A percentile compares a stretch with the other conserved stretches of the same genome.
These are phyloP conservation scores for Dufourea novaeangliae DNA, from an alignment of 1,140 invertebrate species.

Conservation along the genomic window DNA sequence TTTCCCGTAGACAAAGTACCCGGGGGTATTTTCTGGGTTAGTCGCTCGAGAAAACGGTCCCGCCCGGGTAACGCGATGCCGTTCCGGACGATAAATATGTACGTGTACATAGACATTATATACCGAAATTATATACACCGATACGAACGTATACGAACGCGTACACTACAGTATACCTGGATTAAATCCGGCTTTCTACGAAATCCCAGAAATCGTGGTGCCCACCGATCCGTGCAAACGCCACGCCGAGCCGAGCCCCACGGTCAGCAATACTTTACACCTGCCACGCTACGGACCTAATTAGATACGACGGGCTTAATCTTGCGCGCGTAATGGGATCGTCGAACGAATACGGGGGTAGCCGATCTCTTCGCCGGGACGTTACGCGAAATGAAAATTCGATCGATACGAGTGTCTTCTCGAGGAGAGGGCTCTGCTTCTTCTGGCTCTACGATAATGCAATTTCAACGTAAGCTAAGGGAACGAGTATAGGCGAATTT, in stretches of 20 bases:
- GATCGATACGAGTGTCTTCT: neutral
- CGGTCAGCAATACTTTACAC: slow-evolving; percentile 48
- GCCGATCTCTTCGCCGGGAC: neutral
- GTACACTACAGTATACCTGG: neutral
- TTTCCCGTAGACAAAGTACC: slow-evolving; percentile 47
- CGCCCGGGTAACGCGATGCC: slow-evolving; percentile 11
- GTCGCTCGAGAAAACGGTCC: slow-evolving; percentile 47
- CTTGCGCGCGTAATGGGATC: slow-evolving; percentile 12
- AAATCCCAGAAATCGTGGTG: slow-evolving; percentile 56
- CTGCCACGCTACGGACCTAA: slow-evolving; percentile 41
- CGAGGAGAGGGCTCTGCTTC: too few species aligned
- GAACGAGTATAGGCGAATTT: too few species aligned
- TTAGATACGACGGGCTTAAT: slow-evolving; percentile 48
- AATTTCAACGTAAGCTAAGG: too few species aligned
- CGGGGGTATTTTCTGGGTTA: slow-evolving; percentile 61
- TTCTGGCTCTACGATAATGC: too few species aligned
- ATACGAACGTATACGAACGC: neutral
- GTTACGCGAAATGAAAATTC: neutral
- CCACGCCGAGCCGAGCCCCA: neutral
- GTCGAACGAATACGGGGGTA: slow-evolving; percentile 19
- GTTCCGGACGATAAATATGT: slow-evolving; percentile 55
- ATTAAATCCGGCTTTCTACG: slow-evolving; percentile 53
- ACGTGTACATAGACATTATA: neutral
- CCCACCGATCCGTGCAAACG: slow-evolving; percentile 26
- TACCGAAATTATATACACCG: neutral